Conservation (phyloP, 2,113 vertebrate species). For the Colaptes auratus region DNA sequence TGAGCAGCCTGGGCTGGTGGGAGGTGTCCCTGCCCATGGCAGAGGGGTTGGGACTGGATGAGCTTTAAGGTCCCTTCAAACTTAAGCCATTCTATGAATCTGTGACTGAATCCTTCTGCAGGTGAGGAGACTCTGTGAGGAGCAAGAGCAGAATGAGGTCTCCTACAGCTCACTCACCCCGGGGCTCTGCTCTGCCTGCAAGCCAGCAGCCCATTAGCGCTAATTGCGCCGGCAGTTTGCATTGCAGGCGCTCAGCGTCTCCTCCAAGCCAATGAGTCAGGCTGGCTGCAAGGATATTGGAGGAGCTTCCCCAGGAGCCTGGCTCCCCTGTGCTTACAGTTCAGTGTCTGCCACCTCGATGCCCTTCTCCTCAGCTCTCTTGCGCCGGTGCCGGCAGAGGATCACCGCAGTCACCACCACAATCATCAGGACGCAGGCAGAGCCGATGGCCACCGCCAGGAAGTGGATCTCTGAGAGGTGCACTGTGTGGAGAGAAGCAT, state of each 20-base stretch:
- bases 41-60: too few relatives aligned
- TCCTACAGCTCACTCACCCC: background rate
- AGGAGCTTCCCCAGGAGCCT: background rate
- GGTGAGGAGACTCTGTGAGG: background rate
- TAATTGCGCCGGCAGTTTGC: background rate
- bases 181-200: background rate
- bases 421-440: constrained; percentile 80
- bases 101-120: background rate
- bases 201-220: background rate
- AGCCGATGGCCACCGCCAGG: constrained; percentile 83
- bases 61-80: too few relatives aligned
- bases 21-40: too few relatives aligned
- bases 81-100: too few relatives aligned
- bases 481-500: constrained; percentile 72
- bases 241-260: background rate
- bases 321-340: constrained; percentile 78
- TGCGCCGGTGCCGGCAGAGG: constrained; percentile 75
- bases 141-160: background rate
- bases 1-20: too few relatives aligned
- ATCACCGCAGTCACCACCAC: constrained; percentile 76
- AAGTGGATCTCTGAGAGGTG: constrained; percentile 88
- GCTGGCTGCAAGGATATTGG: too few relatives aligned
- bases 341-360: constrained; percentile 73
- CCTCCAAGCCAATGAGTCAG: background rate
- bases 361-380: constrained; percentile 57